These are phyloP conservation scores for Drosophila putrida DNA, from an alignment of 2,888 invertebrate species.

Conservation along the genomic window DNA sequence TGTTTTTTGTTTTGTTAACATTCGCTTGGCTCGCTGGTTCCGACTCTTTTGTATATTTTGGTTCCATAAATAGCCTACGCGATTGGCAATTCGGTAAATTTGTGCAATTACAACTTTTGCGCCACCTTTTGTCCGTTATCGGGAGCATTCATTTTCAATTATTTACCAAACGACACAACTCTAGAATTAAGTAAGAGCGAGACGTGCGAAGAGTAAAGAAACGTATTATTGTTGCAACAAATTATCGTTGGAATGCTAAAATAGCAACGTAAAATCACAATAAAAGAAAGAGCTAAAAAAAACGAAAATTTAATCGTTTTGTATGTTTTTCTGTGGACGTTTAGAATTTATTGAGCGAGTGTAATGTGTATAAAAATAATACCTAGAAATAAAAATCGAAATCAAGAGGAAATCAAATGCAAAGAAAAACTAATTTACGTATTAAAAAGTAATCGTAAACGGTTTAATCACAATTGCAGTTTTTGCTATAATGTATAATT, in stretches of 20 bases:
- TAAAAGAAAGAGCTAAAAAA: conserved; percentile 17
- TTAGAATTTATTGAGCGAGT: conserved; percentile 30
- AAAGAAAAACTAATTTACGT: conserved; percentile 74
- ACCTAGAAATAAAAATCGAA: conserved; percentile 47
- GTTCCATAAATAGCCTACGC: too few species aligned
- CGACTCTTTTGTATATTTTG: too few species aligned
- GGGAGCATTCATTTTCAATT: too few species aligned
- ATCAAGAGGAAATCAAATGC: conserved; percentile 53
- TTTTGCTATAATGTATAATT: conserved; percentile 64
- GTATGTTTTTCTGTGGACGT: conserved; percentile 24
- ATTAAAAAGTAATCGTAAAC: conserved; percentile 61
- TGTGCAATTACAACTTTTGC: too few species aligned
- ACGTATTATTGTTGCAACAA: conserved; percentile 28
- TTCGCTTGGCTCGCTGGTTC: too few species aligned
- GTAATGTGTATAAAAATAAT: conserved; percentile 44
- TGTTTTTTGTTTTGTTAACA: too few species aligned
- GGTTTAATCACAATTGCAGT: conserved; percentile 41
- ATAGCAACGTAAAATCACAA: conserved; percentile 18
- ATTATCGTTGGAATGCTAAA: conserved; percentile 29
- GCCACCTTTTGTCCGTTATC: too few species aligned
- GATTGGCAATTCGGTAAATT: too few species aligned
- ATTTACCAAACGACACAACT: conserved; percentile 57
- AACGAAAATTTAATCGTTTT: conserved; percentile 21
- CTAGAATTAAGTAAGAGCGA: conserved; percentile 58
- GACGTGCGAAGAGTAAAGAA: conserved; percentile 42